phyloP scores from a whole-genome alignment of 2,797 vertebrate genomes.

The Tragopan temminckii region DNA sequence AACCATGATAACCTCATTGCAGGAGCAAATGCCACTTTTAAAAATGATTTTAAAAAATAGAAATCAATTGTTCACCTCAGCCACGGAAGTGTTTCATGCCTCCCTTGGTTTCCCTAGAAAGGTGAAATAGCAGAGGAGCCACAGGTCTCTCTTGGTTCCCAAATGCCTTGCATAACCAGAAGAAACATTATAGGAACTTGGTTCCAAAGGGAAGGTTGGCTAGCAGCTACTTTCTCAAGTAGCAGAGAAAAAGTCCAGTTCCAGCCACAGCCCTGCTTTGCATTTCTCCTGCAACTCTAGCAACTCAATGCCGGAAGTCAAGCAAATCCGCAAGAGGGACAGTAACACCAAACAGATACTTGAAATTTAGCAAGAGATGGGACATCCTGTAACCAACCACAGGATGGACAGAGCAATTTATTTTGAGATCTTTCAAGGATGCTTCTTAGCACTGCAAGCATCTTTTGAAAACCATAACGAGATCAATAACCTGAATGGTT shows the following conservation, averaged over 20 bases:
- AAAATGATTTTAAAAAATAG: background rate
- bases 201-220: background rate
- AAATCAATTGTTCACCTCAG: background rate
- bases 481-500: background rate
- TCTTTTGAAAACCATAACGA: background rate
- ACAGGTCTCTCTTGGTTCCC: background rate
- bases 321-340: background rate
- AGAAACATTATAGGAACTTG: background rate
- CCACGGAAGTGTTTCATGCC: fast-evolving
- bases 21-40: background rate
- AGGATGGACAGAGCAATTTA: background rate
- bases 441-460: background rate
- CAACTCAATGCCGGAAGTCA: background rate
- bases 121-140: background rate
- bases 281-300: background rate
- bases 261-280: background rate
- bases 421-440: background rate
- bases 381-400: background rate
- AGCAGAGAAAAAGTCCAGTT: background rate
- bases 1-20: fast-evolving
- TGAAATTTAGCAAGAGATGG: background rate
- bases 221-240: background rate
- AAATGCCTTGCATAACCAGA: background rate
- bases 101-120: background rate
- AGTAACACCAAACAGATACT: background rate